phyloP scores from a whole-genome alignment of 2,797 vertebrate genomes.

The Danio aesculapii region DNA sequence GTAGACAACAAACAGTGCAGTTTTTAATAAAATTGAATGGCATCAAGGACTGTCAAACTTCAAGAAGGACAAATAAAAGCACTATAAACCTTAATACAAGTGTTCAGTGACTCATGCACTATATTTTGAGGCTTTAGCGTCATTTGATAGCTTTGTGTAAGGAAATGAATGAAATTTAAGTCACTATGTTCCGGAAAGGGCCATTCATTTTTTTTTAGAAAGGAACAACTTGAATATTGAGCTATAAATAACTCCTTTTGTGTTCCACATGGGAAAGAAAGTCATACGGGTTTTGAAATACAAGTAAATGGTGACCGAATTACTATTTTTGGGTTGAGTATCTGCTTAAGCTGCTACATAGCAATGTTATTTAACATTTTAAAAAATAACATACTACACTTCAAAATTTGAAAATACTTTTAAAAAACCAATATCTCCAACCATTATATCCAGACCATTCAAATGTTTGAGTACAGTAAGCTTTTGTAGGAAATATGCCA shows the following conservation, averaged over 20 bases:
- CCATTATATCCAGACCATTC: not conserved
- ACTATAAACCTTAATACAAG: not conserved
- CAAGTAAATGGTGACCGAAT: not conserved
- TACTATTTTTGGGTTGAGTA: not conserved
- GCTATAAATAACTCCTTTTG: constrained; percentile 21
- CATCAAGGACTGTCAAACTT: not conserved
- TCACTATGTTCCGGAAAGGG: not conserved
- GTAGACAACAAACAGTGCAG: no score
- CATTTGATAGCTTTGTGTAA: not conserved
- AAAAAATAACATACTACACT: not conserved
- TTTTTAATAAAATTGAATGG: not conserved
- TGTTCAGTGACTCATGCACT: not conserved
- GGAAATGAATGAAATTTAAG: not conserved
- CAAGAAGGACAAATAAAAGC: not conserved
- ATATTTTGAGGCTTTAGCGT: not conserved
- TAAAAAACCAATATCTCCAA: not conserved
- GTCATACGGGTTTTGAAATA: not conserved
- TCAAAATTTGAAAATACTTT: not conserved
- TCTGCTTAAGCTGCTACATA: not conserved
- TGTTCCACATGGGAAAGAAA: not conserved
- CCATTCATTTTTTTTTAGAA: not conserved
- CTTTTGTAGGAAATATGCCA: not conserved
- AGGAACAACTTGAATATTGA: not conserved
- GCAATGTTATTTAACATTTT: not conserved
- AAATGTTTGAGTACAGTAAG: not conserved